Evolutionary conservation across 1,140 invertebrate species (phyloP), one percentile per base, ranked within the genome.

Genomic region (Ostrea edulis): DNA sequence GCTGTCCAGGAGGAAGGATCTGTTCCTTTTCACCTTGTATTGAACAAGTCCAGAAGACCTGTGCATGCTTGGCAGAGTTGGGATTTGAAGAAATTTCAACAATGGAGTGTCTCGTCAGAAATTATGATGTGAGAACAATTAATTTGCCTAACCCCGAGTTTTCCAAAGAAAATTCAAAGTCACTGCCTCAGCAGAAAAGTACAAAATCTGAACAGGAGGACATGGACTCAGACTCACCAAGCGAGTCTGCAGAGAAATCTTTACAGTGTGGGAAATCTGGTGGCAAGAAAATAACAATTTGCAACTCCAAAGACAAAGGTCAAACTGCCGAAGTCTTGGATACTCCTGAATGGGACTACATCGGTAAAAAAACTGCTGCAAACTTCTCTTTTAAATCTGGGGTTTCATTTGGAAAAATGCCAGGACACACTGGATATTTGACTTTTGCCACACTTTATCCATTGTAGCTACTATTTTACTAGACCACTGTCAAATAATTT

Each of bases 21-120:
- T 99, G 98, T 95, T 98, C 98, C 0, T 99, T 99, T 95, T 99
- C 98, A 3, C 99, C 99, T 0, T 99, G 99, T 94, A 99, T 99
- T 90, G 98, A 99, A 95, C 99, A 99, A 96, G 98, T 99, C 0
- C 98, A 99, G 95, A 96, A 97, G 91, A 98, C 97, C 8, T 98
- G 97, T 95, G 92, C 96, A 82, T 96, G 96, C 83, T 95, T 99
- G 55, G 93, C 95, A 82, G 95, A 96, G 82, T 93, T 96, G 65
- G 97, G 97, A 11, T 99, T 99, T 93, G 95, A 97, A 83, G 97
- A 98, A 91, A 96, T 99, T 53, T 96, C 96, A 90, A 99, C 98
- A 0, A 96, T 97, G 93, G 98, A 99, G 95, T 97, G 98, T 93
- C 95, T 99, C 82, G 97, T 98, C 94, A 96, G 97, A 81, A 97